Evolutionary conservation across 2,888 invertebrate species (phyloP), one percentile per base, ranked within the genome.

Genomic region (Augiades crinisus): DNA sequence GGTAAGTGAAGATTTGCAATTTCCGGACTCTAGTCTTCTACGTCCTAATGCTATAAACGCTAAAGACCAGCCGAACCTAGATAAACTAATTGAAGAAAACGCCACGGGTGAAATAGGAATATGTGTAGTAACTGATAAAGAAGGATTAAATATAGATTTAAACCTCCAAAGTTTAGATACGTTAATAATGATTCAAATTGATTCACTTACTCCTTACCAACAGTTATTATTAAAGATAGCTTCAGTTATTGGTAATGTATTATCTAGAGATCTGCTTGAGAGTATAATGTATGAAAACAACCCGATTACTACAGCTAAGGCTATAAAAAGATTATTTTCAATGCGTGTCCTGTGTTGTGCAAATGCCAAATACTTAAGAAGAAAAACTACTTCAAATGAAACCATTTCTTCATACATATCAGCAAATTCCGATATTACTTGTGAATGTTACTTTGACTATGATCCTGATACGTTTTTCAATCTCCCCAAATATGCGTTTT

Each of bases 141-240:
- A 71, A 27, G 78, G 82, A 64, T 65, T 89, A 34, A 76, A 78
- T 34, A 72, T 74, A 5, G 78, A 86, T 50, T 72, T 84, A 41
- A 80, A 83, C 58, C 72, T 71, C 10, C 80, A 87, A 68, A 90
- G 87, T 62, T 56, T 86, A 44, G 84, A 90, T 56, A 85, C 90
- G 10, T 69, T 90, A 53, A 80, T 90, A 55, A 84, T 91, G 81
- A 89, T 91, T 56, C 84, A 91, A 68, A 90, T 91, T 55, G 91
- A 91, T 70, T 86, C 90, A n/a, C 78, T 92, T 37, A 90, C 90
- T 3, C 87, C 91, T 0, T 92, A 91, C 64, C 92, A 93, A 65
- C 92, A 93, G 62, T 69, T 91, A 47, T 73, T 93, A 37, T 70
- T 93, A 8, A 92, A 92, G 72, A 91, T 91, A 51, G 91, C 91